phyloP scores from a whole-genome alignment of 2,113 vertebrate species.

The Prinia subflava region DNA sequence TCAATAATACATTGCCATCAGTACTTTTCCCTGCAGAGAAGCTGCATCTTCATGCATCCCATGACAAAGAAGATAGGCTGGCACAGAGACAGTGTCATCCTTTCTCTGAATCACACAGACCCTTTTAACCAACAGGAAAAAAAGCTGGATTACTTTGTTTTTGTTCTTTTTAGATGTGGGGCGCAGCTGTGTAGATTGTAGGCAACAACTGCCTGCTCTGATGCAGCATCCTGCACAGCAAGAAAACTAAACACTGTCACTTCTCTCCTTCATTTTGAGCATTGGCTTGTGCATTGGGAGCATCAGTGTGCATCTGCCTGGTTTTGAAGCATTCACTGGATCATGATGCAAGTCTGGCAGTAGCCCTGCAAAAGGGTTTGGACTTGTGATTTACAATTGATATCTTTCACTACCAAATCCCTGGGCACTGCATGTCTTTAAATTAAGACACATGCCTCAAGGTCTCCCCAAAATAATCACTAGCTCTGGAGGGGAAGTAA shows the following conservation, averaged over 20 bases:
- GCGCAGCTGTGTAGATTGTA: neutral
- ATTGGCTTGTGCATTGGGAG: neutral
- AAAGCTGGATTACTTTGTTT: neutral
- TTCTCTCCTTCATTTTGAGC: neutral
- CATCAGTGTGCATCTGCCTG: neutral
- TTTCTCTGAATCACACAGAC: neutral
- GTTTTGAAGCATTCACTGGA: neutral
- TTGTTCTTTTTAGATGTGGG: neutral
- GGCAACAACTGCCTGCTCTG: neutral
- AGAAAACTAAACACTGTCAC: neutral
- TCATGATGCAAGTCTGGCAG: neutral
- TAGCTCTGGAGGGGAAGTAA: neutral
- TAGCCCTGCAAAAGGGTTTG: neutral
- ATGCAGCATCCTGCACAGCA: neutral
- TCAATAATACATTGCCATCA: constrained; percentile 9
- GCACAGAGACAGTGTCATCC: neutral
- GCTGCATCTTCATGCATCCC: neutral
- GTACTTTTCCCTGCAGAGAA: neutral
- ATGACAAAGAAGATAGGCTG: neutral
- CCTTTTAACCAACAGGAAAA: neutral
- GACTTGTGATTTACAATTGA: fast-evolving
- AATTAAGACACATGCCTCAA: neutral
- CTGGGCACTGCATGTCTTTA: neutral
- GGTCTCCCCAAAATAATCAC: neutral
- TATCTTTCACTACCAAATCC: neutral